These are phyloP conservation scores for Myrmecobius fasciatus DNA, from an alignment of 2,113 vertebrate species.

Conservation along the genomic window DNA sequence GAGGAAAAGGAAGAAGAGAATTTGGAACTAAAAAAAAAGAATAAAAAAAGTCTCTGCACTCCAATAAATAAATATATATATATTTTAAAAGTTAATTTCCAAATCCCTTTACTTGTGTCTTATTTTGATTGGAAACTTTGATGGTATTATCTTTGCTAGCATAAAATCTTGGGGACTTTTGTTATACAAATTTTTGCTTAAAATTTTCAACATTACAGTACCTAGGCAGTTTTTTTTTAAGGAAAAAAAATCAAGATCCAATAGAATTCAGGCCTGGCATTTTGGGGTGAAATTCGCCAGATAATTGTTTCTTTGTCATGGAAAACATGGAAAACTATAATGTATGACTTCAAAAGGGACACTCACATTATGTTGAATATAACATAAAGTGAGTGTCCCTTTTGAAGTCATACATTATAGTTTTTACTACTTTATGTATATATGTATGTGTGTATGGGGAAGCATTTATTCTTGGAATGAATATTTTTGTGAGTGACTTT, in stretches of 20 bases:
- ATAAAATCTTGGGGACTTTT: slow-evolving; percentile 32
- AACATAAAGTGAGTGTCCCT: accelerated
- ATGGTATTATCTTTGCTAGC: slow-evolving; percentile 26
- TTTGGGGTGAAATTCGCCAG: background rate
- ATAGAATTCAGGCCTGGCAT: background rate
- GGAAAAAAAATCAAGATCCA: slow-evolving; percentile 17
- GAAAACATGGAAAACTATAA: no score
- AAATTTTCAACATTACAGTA: background rate
- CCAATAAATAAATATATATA: background rate
- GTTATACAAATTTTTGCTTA: background rate
- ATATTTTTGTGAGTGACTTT: slow-evolving; percentile 58
- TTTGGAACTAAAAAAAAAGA: background rate
- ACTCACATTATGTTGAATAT: no score
- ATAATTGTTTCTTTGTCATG: background rate
- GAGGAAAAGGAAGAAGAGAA: background rate
- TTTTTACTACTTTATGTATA: background rate
- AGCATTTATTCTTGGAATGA: slow-evolving; percentile 51
- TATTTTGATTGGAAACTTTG: background rate
- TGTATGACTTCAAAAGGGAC: no score
- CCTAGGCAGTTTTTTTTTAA: slow-evolving; percentile 1
- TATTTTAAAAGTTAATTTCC: background rate
- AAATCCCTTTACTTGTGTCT: slow-evolving; percentile 21
- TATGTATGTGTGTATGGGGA: background rate
- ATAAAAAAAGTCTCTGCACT: background rate
- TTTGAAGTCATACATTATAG: background rate